Conservation (phyloP, 2,113 vertebrate species). For the Micronycteris hirsuta region DNA sequence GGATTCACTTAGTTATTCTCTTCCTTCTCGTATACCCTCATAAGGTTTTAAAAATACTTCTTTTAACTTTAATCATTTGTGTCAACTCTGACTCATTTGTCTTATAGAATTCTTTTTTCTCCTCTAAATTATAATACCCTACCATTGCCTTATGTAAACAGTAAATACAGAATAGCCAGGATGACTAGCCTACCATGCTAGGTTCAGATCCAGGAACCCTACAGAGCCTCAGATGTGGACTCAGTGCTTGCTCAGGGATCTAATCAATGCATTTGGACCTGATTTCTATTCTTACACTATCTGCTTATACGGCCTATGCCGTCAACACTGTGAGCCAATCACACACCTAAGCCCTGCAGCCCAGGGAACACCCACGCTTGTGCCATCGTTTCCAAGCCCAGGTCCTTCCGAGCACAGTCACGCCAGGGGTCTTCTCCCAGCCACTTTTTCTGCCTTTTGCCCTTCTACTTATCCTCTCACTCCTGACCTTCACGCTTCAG, state of each 20-base stretch:
- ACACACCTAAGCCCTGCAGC: background rate
- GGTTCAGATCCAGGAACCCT: background rate
- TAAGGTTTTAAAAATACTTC: background rate
- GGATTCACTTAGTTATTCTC: background rate
- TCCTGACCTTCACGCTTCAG: background rate
- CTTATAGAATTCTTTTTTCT: background rate
- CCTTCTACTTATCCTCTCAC: background rate
- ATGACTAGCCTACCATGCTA: background rate
- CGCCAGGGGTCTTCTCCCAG: background rate
- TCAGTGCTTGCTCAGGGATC: background rate
- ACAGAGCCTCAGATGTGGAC: background rate
- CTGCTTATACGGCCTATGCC: background rate
- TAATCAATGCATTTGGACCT: background rate
- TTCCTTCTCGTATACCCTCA: background rate
- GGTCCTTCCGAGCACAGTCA: background rate
- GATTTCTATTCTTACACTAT: background rate
- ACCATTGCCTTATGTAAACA: background rate
- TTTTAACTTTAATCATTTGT: slow-evolving; percentile 22
- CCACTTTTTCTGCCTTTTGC: background rate
- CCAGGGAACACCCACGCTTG: background rate
- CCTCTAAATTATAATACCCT: background rate
- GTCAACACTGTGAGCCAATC: background rate
- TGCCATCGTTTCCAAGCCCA: background rate
- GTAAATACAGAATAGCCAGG: background rate
- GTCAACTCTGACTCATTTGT: background rate